A percentile compares a stretch with the other conserved stretches of the same genome.
Evolutionary conservation across 2,113 vertebrate species (phyloP).

Genomic region (Seriola dumerili): DNA sequence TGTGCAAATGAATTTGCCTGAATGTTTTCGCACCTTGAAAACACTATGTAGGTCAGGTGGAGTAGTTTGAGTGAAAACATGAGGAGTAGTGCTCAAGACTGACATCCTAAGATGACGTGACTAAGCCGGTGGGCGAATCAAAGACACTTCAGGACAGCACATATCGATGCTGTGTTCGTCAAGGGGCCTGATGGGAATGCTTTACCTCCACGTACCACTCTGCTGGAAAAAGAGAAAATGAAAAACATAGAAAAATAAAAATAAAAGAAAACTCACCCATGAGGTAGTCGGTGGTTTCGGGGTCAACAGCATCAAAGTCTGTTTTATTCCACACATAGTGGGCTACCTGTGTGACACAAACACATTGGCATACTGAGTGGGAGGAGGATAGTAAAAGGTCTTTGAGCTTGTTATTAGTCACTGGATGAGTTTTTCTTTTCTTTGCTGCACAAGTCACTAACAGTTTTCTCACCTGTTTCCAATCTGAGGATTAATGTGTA

Average conservation of each 20-base stretch:
- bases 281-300: conserved; percentile 84
- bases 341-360: conserved; percentile 75
- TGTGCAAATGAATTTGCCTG: too few species aligned
- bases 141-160: background rate
- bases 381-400: background rate
- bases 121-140: background rate
- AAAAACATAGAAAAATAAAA: background rate
- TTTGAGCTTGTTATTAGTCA: conserved; percentile 13
- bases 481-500: background rate
- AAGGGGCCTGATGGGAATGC: background rate
- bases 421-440: background rate
- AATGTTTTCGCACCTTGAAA: background rate
- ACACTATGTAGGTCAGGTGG: background rate
- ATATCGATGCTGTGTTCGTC: background rate
- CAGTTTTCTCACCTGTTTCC: background rate
- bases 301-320: conserved; percentile 80
- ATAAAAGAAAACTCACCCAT: conserved; percentile 76
- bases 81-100: background rate
- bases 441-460: background rate
- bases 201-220: background rate
- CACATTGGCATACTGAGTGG: conserved; percentile 1
- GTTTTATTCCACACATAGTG: conserved; percentile 84
- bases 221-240: background rate
- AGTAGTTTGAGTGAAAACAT: background rate
- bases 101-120: background rate